These are phyloP conservation scores for Motacilla tschutschensis DNA, from an alignment of 2,113 vertebrate genomes.

Conservation along the genomic window DNA sequence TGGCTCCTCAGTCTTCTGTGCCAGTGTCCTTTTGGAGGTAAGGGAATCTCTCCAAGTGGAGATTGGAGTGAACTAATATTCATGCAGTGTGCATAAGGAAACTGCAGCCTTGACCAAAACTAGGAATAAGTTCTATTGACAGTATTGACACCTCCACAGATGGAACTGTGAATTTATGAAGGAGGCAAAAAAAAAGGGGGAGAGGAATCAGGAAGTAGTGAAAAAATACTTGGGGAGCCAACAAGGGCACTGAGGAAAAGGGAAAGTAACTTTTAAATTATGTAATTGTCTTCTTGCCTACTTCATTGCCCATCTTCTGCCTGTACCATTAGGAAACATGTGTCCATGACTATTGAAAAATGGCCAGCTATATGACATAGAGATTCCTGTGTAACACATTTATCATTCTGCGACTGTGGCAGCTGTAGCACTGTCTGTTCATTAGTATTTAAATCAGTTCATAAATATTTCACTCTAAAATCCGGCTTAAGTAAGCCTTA, in stretches of 20 bases:
- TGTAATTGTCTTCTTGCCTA: background rate
- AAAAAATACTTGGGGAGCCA: background rate
- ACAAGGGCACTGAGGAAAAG: background rate
- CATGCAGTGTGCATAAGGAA: background rate
- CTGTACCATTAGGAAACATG: conserved; percentile 15
- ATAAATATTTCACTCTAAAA: conserved; percentile 79
- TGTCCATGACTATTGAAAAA: background rate
- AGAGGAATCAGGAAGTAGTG: background rate
- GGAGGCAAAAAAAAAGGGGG: accelerated
- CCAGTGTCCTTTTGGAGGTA: background rate
- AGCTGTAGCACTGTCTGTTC: conserved; percentile 64
- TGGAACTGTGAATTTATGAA: background rate
- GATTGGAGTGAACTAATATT: background rate
- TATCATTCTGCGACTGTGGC: conserved; percentile 61
- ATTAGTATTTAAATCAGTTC: conserved; percentile 81
- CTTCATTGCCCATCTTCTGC: background rate
- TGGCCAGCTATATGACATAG: background rate
- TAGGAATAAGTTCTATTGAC: background rate
- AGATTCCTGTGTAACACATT: conserved; percentile 33
- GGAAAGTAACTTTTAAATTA: background rate
- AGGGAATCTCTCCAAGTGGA: background rate
- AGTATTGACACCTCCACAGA: background rate
- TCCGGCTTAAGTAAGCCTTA: conserved; percentile 56
- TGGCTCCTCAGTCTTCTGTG: background rate
- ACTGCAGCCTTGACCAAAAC: background rate